Conservation (phyloP, 2,888 invertebrate genomes). For the Perithous albicinctus region DNA sequence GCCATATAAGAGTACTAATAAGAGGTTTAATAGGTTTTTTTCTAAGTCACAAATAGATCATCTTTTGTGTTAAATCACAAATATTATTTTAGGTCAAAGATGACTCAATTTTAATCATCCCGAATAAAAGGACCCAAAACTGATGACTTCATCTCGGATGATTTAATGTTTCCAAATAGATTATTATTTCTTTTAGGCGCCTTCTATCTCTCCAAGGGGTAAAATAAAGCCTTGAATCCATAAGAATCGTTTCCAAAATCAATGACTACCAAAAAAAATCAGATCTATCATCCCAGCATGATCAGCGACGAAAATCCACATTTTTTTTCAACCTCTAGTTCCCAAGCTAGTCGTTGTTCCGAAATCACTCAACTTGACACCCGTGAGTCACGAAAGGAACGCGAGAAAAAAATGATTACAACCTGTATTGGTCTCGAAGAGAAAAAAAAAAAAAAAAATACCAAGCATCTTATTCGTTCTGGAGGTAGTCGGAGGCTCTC, state of each 20-base stretch:
- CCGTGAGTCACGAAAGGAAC: background rate
- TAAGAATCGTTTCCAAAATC: background rate
- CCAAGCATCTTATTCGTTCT: constrained; percentile 78
- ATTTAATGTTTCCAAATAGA: no score
- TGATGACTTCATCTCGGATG: background rate
- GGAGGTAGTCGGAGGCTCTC: constrained; percentile 29
- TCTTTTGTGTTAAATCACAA: no score
- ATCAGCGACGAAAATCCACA: background rate
- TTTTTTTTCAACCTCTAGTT: background rate
- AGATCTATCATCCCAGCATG: background rate
- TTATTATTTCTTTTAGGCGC: background rate
- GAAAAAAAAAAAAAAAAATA: constrained; percentile 66
- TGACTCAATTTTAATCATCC: background rate
- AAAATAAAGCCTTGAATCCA: background rate
- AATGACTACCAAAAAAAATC: background rate
- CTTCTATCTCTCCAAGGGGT: background rate
- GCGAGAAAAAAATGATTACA: constrained; percentile 21
- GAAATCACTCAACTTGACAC: constrained; percentile 1
- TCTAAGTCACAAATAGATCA: no score
- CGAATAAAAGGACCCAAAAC: background rate
- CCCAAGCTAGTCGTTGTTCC: background rate
- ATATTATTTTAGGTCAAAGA: background rate
- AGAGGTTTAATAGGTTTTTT: no score
- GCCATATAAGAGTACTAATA: no score
- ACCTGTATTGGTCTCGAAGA: constrained; percentile 36